Evolutionary conservation across 2,888 invertebrate genomes (phyloP), one percentile per base, ranked within the genome.

Genomic region (Cephus spinipes): DNA sequence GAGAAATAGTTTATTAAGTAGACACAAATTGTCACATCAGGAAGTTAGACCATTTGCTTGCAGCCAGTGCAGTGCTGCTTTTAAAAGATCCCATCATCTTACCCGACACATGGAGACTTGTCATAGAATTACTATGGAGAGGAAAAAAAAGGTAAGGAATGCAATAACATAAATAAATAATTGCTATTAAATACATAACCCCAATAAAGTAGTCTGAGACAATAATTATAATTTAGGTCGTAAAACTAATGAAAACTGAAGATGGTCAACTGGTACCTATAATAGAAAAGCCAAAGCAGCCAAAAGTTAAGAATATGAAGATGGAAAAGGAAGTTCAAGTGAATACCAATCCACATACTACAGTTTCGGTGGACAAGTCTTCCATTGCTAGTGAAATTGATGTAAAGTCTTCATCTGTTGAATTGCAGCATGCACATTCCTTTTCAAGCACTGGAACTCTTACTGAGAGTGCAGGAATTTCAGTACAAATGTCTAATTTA

Each of bases 11-110:
- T 88, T 91, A 79, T 82, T 91, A 32, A 87, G 89, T 30, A 85
- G 91, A 40, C 91, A 91, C 77, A 87, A 89, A 81, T 81, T 88
- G 40, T 88, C 88, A 32, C 91, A 91, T 81, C 91, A 91, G 15
- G 89, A 90, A 75, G 82, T 87, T 78, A 86, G 91, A 40, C 91
- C 91, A 1, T 89, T 90, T 78, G 86, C 84, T 69, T 91, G 91
- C 78, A 83, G 84, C 73, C 84, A 89, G 40, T 91, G 91, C 69
- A 87, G 81, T 6, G 88, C 89, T 34, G 87, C 90, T 30, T 91
- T 90, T 69, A 91, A 91, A 81, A 84, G 91, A 69, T 85, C 88
- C 0, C 89, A 88, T 80, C 91, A 91, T 85, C 85, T 91, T 68
- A 87, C 88, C 74, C 83, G 91, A 75, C 91, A 91, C 77, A 87